Conservation (phyloP, 2,888 invertebrate genomes). For the Caenorhabditis panamensis region DNA sequence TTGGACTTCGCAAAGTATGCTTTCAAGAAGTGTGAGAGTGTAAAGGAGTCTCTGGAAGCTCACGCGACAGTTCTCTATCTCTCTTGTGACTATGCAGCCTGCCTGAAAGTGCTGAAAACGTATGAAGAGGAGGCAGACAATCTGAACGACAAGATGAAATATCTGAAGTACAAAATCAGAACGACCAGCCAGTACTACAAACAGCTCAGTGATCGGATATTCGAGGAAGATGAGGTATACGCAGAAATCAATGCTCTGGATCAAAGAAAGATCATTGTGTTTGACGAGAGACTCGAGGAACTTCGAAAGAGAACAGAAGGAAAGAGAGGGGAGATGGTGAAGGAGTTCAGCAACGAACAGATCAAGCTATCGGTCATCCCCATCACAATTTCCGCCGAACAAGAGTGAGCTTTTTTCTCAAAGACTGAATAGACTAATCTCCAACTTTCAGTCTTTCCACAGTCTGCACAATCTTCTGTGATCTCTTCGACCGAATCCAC, state of each 20-base stretch:
- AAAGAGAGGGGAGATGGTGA: background rate
- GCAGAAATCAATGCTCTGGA: conserved; percentile 38
- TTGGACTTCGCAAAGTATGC: conserved; percentile 60
- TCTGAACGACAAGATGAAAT: conserved; percentile 57
- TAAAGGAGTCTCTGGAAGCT: conserved; percentile 56
- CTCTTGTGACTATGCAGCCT: conserved; percentile 43
- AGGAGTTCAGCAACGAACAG: conserved; percentile 4
- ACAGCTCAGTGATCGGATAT: conserved; percentile 56
- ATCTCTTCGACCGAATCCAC: conserved; percentile 70
- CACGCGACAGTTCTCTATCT: conserved; percentile 58
- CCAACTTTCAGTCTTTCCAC: conserved; percentile 44
- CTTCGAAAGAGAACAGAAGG: conserved; percentile 17
- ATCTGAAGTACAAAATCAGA: conserved; percentile 61
- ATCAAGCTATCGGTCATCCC: conserved; percentile 8
- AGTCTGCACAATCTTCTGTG: conserved; percentile 67
- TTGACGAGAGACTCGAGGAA: conserved; percentile 47
- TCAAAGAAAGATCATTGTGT: conserved; percentile 44
- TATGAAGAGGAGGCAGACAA: conserved; percentile 43
- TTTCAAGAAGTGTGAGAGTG: conserved; percentile 55
- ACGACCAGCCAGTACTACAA: conserved; percentile 57
- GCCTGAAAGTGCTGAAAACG: conserved; percentile 38
- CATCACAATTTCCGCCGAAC: conserved; percentile 40
- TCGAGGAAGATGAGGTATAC: conserved; percentile 63
- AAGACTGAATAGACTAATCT: background rate
- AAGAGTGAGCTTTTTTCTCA: conserved; percentile 34